Conservation (phyloP, 2,888 invertebrate genomes). For the Mystacides longicornis region DNA sequence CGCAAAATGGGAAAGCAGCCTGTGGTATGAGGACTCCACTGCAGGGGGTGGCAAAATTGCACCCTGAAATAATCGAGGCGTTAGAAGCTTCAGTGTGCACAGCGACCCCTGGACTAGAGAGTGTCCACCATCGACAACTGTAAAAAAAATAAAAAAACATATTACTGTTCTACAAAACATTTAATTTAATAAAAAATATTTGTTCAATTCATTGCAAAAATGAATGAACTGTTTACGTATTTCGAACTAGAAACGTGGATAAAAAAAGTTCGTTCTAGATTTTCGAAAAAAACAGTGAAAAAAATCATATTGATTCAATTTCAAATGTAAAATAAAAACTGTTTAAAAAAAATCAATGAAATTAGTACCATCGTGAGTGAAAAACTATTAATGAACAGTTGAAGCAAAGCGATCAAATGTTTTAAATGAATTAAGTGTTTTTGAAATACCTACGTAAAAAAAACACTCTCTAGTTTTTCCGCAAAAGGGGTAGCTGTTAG, state of each 20-base stretch:
- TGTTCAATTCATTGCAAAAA: slow-evolving; percentile 13
- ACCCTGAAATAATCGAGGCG: slow-evolving; percentile 14
- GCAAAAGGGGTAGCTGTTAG: neutral
- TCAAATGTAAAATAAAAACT: neutral
- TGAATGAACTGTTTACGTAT: slow-evolving; percentile 13
- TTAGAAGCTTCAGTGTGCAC: slow-evolving; percentile 47
- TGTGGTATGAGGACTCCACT: slow-evolving; percentile 4
- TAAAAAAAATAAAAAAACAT: slow-evolving; percentile 6
- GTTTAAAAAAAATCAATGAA: neutral
- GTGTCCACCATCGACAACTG: slow-evolving; percentile 40
- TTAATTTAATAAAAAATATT: slow-evolving; percentile 15
- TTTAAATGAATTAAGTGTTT: slow-evolving; percentile 25
- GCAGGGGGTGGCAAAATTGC: slow-evolving; percentile 34
- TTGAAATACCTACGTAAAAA: neutral
- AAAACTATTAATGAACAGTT: neutral
- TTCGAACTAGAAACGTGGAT: slow-evolving; percentile 20
- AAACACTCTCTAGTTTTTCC: neutral
- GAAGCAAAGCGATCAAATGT: neutral
- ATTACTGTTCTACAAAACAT: slow-evolving; percentile 33
- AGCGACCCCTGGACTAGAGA: slow-evolving; percentile 44
- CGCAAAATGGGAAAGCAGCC: neutral
- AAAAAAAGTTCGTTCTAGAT: slow-evolving; percentile 4
- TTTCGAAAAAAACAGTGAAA: neutral
- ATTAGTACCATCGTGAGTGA: no score
- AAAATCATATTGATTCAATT: no score